A percentile compares a stretch with the other conserved stretches of the same genome.
phyloP scores from a whole-genome alignment of 30 jellyfish, hydroid and myxozoan genomes.

The Morbakka virulenta region DNA sequence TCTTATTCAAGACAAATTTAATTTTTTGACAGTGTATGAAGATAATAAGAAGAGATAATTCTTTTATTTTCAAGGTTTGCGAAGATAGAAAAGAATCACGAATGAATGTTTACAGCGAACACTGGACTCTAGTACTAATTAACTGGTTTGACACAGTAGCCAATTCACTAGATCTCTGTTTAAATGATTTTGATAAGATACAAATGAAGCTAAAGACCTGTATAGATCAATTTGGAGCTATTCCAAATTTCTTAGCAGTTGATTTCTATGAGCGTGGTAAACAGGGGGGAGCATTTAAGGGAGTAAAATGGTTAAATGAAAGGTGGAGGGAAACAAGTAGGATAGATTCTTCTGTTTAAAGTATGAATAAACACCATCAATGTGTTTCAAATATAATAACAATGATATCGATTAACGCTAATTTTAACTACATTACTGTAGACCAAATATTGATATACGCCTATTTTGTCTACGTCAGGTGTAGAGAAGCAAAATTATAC shows the following conservation, averaged over 20 bases:
- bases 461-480: no score
- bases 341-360: no score
- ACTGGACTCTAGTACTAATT: background rate
- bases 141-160: background rate
- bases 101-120: background rate
- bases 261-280: background rate
- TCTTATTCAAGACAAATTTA: no score
- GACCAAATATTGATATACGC: no score
- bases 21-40: no score
- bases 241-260: background rate
- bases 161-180: background rate
- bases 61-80: background rate
- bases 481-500: no score
- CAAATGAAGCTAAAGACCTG: background rate
- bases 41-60: no score
- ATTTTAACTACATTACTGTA: no score
- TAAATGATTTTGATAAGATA: background rate
- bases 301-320: background rate
- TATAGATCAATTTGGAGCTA: background rate
- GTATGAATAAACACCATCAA: no score
- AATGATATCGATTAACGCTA: no score
- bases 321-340: background rate
- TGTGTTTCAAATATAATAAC: no score
- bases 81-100: background rate
- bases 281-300: background rate